Evolutionary conservation across 2,113 vertebrate genomes (phyloP).

Genomic region (Anhinga anhinga): DNA sequence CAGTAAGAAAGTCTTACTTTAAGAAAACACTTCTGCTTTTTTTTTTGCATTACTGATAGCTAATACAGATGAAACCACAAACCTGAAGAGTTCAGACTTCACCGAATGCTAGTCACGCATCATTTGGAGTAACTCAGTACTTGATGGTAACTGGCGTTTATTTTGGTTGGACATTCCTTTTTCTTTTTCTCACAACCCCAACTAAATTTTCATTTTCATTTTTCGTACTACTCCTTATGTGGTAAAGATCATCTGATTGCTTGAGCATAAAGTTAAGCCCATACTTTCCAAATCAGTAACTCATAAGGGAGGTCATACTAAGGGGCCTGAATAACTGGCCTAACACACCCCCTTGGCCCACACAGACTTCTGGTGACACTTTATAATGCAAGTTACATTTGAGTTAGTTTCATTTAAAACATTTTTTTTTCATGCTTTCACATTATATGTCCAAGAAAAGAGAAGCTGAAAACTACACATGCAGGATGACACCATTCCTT

Average conservation of each 20-base stretch:
- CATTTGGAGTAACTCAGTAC: not conserved
- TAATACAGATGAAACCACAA: conserved; percentile 52
- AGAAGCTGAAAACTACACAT: not conserved
- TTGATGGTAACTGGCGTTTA: not conserved
- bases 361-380: not conserved
- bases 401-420: not conserved
- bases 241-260: not conserved
- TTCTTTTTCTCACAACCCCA: conserved; percentile 42
- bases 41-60: conserved; percentile 37
- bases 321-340: not conserved
- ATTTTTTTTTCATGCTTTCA: not conserved
- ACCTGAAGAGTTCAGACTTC: conserved; percentile 16
- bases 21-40: conserved; percentile 36
- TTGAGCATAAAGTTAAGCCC: not conserved
- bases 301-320: not conserved
- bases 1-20: not conserved
- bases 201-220: conserved; percentile 40
- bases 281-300: not conserved
- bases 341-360: not conserved
- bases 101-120: not conserved
- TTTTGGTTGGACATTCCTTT: conserved; percentile 42
- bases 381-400: not conserved
- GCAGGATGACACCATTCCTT: not conserved
- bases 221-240: not conserved
- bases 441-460: not conserved